Evolutionary conservation across 2,113 vertebrate species (phyloP).

Genomic region (Riparia riparia): DNA sequence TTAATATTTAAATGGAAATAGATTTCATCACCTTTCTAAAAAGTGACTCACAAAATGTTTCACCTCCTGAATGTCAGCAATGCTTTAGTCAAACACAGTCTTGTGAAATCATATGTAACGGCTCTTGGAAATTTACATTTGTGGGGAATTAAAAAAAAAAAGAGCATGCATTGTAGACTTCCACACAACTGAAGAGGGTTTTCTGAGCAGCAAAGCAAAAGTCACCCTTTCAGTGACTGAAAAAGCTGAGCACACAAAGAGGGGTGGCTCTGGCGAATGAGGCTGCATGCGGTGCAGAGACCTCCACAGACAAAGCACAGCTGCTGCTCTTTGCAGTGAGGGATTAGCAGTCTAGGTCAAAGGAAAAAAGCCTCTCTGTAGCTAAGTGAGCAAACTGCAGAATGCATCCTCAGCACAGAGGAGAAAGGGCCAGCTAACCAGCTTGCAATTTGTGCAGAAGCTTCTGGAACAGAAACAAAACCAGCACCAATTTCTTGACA

Average conservation of each 20-base stretch:
- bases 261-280: neutral
- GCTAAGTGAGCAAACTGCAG: slow-evolving; percentile 62
- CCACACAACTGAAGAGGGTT: neutral
- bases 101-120: neutral
- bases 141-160: neutral
- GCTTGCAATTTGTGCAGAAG: slow-evolving; percentile 41
- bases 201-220: slow-evolving; percentile 22
- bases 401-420: slow-evolving; percentile 61
- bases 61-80: neutral
- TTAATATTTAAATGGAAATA: neutral
- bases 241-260: slow-evolving; percentile 24
- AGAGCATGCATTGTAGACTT: neutral
- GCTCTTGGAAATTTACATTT: neutral
- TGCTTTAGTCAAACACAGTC: neutral
- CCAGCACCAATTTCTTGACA: slow-evolving; percentile 13
- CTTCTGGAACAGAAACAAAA: slow-evolving; percentile 44
- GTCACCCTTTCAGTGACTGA: neutral
- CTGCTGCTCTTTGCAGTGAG: slow-evolving; percentile 51
- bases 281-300: neutral
- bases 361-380: slow-evolving; percentile 56
- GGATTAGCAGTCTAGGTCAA: slow-evolving; percentile 66
- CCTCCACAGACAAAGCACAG: slow-evolving; percentile 58
- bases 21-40: neutral
- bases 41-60: neutral
- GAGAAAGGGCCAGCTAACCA: slow-evolving; percentile 34